Evolutionary conservation across 2,113 vertebrate genomes (phyloP).

Genomic region (Tetrao urogallus): DNA sequence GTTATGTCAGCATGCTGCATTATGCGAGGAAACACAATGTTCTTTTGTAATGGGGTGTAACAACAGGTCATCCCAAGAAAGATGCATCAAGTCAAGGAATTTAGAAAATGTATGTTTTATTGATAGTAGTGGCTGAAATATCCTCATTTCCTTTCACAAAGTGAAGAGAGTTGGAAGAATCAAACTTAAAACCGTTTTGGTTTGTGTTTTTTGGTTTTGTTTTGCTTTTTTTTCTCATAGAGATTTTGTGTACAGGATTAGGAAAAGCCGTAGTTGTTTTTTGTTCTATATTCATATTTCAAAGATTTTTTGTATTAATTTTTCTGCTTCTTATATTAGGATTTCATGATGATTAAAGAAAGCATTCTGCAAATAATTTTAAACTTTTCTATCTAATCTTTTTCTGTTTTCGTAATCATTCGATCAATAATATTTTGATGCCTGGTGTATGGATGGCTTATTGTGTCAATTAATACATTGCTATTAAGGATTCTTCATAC

Average conservation of each 20-base stretch:
- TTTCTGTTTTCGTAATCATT: not conserved
- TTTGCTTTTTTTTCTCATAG: not conserved
- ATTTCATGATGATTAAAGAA: not conserved
- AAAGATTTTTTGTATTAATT: not conserved
- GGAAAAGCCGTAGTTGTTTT: not conserved
- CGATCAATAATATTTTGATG: not conserved
- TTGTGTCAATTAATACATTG: not conserved
- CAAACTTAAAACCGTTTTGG: not conserved
- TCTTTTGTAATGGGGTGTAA: conserved; percentile 37
- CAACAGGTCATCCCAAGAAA: conserved; percentile 17
- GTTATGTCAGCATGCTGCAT: not conserved
- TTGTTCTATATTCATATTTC: not conserved
- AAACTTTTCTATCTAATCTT: not conserved
- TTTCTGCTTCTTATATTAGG: not conserved
- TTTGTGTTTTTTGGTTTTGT: not conserved
- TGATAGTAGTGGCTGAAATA: not conserved
- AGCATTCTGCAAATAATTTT: not conserved
- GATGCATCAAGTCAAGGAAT: not conserved
- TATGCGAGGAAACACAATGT: conserved; percentile 7
- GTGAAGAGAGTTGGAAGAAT: not conserved
- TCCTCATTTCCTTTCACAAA: not conserved
- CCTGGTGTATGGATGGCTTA: not conserved
- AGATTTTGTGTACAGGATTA: not conserved
- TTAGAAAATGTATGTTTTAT: not conserved
- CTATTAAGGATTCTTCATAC: not conserved